These are phyloP conservation scores for Aurelia sp. DNA, from an alignment of 30 jellyfish, hydroid and myxozoan genomes.

Conservation along the genomic window DNA sequence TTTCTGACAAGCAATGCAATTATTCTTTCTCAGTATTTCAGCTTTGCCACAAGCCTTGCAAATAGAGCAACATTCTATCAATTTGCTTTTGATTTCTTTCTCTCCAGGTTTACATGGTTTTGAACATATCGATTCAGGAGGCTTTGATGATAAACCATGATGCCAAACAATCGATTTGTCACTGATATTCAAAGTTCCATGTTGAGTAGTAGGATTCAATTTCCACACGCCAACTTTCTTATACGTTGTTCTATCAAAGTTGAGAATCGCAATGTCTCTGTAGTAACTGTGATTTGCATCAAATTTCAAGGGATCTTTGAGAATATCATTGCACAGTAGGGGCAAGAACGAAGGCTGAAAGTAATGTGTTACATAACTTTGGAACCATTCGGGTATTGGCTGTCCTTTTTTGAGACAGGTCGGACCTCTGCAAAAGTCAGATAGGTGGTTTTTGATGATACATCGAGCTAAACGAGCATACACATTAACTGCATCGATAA, in stretches of 20 bases:
- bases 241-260: not conserved
- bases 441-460: not conserved
- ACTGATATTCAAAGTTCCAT: not conserved
- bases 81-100: not conserved
- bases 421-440: too few species aligned
- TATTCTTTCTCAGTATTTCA: slow-evolving; percentile 33
- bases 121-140: slow-evolving; percentile 39
- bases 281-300: not conserved
- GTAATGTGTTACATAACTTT: not conserved
- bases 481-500: slow-evolving; percentile 6
- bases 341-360: not conserved
- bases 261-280: not conserved
- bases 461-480: not conserved
- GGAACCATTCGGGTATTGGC: too few species aligned
- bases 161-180: slow-evolving; percentile 6
- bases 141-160: not conserved
- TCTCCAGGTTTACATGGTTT: slow-evolving; percentile 44
- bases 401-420: too few species aligned
- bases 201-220: not conserved
- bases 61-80: slow-evolving; percentile 40
- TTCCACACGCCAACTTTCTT: not conserved
- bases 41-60: slow-evolving; percentile 36
- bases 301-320: not conserved
- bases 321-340: not conserved
- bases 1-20: slow-evolving; percentile 22